Evolutionary conservation across 2,113 vertebrate genomes (phyloP).

Genomic region (Syngnathus scovelli): DNA sequence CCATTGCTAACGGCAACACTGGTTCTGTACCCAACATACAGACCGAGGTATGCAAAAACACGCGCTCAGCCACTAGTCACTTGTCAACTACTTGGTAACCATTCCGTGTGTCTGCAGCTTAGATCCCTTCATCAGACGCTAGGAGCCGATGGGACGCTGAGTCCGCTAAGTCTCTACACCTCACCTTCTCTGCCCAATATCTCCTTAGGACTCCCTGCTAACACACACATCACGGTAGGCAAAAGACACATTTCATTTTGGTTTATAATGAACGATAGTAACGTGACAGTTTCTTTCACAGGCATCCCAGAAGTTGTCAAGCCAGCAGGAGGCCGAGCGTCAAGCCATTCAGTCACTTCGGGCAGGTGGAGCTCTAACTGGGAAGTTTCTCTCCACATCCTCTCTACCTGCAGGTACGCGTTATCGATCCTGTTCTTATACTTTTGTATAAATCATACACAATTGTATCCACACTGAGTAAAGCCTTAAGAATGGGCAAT

Average conservation of each 20-base stretch:
- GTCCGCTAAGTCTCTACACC: conserved; percentile 88
- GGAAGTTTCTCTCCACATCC: conserved; percentile 86
- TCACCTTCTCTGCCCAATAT: conserved; percentile 95
- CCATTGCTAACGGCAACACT: conserved; percentile 61
- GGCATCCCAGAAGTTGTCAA: conserved; percentile 80
- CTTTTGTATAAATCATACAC: background rate
- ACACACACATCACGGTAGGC: conserved; percentile 86
- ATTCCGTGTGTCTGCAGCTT: conserved; percentile 68
- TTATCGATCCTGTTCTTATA: background rate
- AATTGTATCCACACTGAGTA: background rate
- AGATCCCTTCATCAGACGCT: conserved; percentile 83
- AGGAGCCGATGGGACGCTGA: conserved; percentile 78
- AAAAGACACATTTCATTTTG: background rate
- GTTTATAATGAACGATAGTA: background rate
- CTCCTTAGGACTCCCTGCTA: conserved; percentile 89
- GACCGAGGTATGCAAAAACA: conserved; percentile 47
- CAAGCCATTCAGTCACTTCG: conserved; percentile 80
- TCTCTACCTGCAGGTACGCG: conserved; percentile 79
- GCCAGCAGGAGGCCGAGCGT: conserved; percentile 85
- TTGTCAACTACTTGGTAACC: background rate
- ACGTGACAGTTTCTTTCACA: conserved; percentile 31
- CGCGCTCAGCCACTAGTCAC: background rate
- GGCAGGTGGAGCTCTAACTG: conserved; percentile 78
- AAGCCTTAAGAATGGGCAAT: background rate
- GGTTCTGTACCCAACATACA: conserved; percentile 66